Conservation (phyloP, 1,140 invertebrate species). For the Eumaeus atala region DNA sequence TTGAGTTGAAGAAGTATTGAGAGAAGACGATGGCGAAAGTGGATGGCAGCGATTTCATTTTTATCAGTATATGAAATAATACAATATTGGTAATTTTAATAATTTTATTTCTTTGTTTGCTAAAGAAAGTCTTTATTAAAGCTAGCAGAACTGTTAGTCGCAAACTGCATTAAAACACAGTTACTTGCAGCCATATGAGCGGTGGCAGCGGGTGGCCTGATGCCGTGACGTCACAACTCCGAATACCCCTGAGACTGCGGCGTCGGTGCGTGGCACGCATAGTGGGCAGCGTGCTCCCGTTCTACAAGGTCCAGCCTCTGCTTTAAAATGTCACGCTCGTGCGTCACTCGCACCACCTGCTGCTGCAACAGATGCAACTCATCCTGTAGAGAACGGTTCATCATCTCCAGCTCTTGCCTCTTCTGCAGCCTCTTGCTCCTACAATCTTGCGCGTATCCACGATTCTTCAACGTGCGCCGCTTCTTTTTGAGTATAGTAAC, state of each 20-base stretch:
- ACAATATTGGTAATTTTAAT: too few species aligned
- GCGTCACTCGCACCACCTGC: conserved; percentile 81
- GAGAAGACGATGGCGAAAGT: too few species aligned
- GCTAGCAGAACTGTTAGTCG: too few species aligned
- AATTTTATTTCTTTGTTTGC: too few species aligned
- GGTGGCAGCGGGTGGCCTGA: conserved; percentile 58
- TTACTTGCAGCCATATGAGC: conserved; percentile 14
- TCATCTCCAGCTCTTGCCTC: conserved; percentile 89
- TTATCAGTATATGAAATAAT: too few species aligned
- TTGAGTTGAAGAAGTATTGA: too few species aligned
- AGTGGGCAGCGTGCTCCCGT: conserved; percentile 56
- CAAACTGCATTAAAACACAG: too few species aligned
- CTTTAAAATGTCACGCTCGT: conserved; percentile 85
- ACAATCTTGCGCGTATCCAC: conserved; percentile 99
- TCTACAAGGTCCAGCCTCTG: conserved; percentile 77
- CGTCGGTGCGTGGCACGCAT: conserved; percentile 72
- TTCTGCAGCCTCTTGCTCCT: conserved; percentile 92
- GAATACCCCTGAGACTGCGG: conserved; percentile 78
- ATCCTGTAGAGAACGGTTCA: conserved; percentile 84
- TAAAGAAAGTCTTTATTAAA: too few species aligned
- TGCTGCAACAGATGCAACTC: conserved; percentile 82
- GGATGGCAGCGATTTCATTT: too few species aligned
- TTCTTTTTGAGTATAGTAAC: conserved; percentile 96
- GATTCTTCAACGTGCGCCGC: conserved; percentile 96
- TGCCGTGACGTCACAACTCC: conserved; percentile 80